Base-by-base conservation (phyloP, 2,113 vertebrate species). In the Tor tambroides region DNA sequence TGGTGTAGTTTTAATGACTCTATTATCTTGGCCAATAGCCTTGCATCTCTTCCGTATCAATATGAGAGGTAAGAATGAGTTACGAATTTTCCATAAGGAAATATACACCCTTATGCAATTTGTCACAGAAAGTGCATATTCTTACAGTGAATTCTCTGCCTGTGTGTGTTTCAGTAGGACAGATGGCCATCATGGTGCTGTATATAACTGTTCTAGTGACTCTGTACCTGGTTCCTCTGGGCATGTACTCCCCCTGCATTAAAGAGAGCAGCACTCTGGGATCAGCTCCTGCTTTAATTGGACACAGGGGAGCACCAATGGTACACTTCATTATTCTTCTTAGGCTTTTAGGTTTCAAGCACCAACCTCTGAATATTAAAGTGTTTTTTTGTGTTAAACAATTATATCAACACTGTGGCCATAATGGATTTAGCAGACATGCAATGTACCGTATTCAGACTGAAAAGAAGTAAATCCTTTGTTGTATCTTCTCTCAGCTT, bases 221-320 rank as follows among this genome's bases (percentile, higher is more conserved):
- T 77, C 94, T 98, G 86, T 96, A 96, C 94, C 92, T 96, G 92
- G 93, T 97, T 49, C 97, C 97, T 38, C 92, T 98, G 92, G 96
- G 96, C 26, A 95, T 96, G 95, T 95, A 96, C 88, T 98, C 97
- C 0, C 96, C 97, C 88, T 98, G 97, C 91, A 95, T 98, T 90
- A 95, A 95, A 90, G 94, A 97, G 54, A 82, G 89, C 17, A 95
- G 96, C 35, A 94, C 92, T 0, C 94, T 99, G 88, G 96, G 96
- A 67, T 96, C 96, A 11, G 95, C 96, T 7, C 98, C 97, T 0
- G 74, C 80, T 1, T 93, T 99, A 78, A 94, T 98, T 85, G 97
- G 95, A 85, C 97, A 99, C 91, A 95, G 97, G 93, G 98, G 97
- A 87, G 96, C 97, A 67, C 97, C 98, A 6, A 97, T 96, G 97